Evolutionary conservation across 2,888 invertebrate species (phyloP), one percentile per base, ranked within the genome.

Genomic region (Phalera bucephala): DNA sequence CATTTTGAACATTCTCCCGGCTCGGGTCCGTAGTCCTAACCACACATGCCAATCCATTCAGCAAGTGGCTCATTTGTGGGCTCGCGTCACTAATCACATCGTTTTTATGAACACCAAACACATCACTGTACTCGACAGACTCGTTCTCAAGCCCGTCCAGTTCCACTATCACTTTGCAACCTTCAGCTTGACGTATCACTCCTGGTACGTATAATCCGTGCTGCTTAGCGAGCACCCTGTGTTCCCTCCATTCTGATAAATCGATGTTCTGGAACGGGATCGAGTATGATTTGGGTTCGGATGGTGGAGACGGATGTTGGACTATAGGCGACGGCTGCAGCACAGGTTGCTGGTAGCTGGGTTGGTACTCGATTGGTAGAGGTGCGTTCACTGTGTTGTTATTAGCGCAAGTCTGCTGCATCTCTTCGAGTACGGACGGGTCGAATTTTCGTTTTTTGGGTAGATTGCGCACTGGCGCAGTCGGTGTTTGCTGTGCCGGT

Each of bases 401-500:
- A 53, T 81, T 84, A 29, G 79, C 72, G 56, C 90, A 91, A 56
- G 64, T 86, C 44, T 90, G 86, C 62, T 91, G 91, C 58, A 91
- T 91, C 64, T 94, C 94, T 77, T 95, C 95, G 38, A 95, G 84
- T 64, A 95, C 94, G 27, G 95, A 93, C 27, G 94, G 94, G 79
- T 95, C 94, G 71, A 94, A 96, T 85, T 97, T 97, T 49, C 98
- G 92, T 86, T 98, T 98, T 86, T 98, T 98, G 39, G 98, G 98
- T 73, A 98, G 93, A 78, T 96, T 96, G 47, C 95, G 91, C 49
- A 93, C 92, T 45, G 93, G 91, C 36, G 89, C 87, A 59, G 91
- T 85, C 39, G 90, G 90, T 43, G 83, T 64, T 33, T 80, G 80
- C 50, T 88, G 83, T 1, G 72, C 52, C 10, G 77, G 64, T 17